These are phyloP conservation scores for Alosa sapidissima DNA, from an alignment of 2,797 vertebrate genomes.

Conservation along the genomic window DNA sequence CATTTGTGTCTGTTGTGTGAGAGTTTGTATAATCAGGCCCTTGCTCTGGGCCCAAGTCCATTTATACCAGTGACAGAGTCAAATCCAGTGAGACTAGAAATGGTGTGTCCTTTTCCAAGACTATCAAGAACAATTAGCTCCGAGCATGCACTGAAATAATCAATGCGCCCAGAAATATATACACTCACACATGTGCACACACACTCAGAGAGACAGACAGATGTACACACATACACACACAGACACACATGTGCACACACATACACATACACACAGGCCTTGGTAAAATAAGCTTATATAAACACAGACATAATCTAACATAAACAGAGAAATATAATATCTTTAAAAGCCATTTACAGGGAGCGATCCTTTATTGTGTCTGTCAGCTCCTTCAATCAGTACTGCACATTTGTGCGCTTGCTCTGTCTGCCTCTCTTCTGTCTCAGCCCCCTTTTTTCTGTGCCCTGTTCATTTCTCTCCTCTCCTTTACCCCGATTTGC, in stretches of 20 bases:
- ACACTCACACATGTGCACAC: conserved; percentile 17
- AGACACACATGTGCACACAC: not conserved
- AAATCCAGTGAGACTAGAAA: not conserved
- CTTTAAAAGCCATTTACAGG: conserved; percentile 63
- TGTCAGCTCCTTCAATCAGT: conserved; percentile 62
- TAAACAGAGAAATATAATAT: conserved; percentile 33
- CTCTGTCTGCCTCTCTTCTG: not conserved
- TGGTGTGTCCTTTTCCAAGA: conserved; percentile 21
- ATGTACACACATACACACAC: not conserved
- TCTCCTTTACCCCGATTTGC: not conserved
- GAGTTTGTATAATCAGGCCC: conserved; percentile 9
- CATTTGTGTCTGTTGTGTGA: conserved; percentile 16
- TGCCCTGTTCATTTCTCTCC: not conserved
- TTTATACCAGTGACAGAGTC: conserved; percentile 21
- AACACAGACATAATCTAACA: conserved; percentile 37
- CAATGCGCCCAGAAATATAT: conserved; percentile 20
- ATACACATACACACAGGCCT: not conserved
- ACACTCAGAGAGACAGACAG: not conserved
- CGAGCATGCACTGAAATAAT: conserved; percentile 14
- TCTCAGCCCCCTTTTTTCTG: not conserved
- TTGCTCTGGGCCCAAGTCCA: not conserved
- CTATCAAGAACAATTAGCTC: conserved; percentile 13
- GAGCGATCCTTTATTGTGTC: conserved; percentile 64
- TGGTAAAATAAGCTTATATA: conserved; percentile 35
- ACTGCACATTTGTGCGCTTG: conserved; percentile 6